These are phyloP conservation scores for Aphaenogaster ashmeadi DNA, from an alignment of 1,140 invertebrate genomes.

Conservation along the genomic window DNA sequence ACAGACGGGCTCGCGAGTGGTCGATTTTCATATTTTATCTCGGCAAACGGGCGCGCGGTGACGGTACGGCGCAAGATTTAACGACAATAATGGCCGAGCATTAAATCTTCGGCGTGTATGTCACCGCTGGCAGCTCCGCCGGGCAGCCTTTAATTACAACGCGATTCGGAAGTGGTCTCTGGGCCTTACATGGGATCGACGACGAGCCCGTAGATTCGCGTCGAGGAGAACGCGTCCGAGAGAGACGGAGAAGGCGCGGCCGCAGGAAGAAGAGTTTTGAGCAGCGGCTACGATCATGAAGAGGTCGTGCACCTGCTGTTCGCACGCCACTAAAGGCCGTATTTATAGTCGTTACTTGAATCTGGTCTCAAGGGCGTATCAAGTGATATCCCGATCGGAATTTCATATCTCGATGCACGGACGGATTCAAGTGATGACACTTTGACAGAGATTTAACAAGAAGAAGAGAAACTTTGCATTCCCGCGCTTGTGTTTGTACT, in stretches of 20 bases:
- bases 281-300: constrained; percentile 74
- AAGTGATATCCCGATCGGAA: not conserved
- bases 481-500: not conserved
- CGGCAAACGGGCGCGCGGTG: not conserved
- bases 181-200: constrained; percentile 21
- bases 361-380: constrained; percentile 32
- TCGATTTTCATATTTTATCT: constrained; percentile 36
- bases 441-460: not conserved
- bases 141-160: constrained; percentile 73
- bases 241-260: constrained; percentile 44
- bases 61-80: constrained; percentile 16
- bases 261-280: constrained; percentile 65
- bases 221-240: constrained; percentile 35
- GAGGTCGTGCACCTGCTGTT: constrained; percentile 85
- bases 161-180: constrained; percentile 76
- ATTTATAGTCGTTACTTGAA: constrained; percentile 51
- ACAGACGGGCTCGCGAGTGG: constrained; percentile 26
- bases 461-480: too few relatives aligned
- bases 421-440: not conserved
- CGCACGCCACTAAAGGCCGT: constrained; percentile 80
- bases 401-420: not conserved
- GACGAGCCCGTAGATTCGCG: constrained; percentile 17
- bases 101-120: constrained; percentile 63
- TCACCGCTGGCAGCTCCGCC: constrained; percentile 51
- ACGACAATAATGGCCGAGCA: constrained; percentile 58